Conservation (phyloP, 2,113 vertebrate species). For the Callocephalon fimbriatum region DNA sequence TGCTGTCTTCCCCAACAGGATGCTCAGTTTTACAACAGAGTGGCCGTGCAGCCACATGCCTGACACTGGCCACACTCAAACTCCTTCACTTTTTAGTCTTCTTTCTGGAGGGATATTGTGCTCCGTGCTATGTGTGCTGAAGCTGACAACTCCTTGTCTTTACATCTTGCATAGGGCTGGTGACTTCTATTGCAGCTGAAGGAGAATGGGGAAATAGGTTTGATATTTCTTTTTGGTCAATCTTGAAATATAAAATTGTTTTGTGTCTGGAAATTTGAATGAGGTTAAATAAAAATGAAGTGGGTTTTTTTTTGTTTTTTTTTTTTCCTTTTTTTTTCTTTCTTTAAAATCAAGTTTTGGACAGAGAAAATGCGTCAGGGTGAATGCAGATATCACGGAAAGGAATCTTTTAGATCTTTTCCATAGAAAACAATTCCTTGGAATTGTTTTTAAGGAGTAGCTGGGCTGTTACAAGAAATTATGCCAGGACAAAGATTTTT, state of each 20-base stretch:
- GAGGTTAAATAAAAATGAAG: neutral
- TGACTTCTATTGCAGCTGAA: neutral
- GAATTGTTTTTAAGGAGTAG: neutral
- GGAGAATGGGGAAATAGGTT: neutral
- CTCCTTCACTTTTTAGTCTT: neutral
- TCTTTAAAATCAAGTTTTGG: neutral
- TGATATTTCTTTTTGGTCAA: accelerated
- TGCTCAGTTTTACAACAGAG: neutral
- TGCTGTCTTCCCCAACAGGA: accelerated
- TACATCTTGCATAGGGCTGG: too few relatives aligned
- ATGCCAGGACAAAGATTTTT: neutral
- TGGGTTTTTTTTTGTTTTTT: neutral
- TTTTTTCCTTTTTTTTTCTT: too few relatives aligned
- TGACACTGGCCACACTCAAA: accelerated
- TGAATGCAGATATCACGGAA: neutral
- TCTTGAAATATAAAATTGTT: neutral
- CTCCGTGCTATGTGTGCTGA: neutral
- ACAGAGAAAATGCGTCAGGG: neutral
- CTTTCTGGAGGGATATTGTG: neutral
- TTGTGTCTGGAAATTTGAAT: neutral
- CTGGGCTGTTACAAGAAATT: neutral
- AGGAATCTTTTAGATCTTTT: neutral
- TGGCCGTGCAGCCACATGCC: neutral
- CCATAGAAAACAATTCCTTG: neutral
- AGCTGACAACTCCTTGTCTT: neutral